These are phyloP conservation scores for Hyperoplus lanceolatus DNA, from an alignment of 2,797 vertebrate species.

Conservation along the genomic window DNA sequence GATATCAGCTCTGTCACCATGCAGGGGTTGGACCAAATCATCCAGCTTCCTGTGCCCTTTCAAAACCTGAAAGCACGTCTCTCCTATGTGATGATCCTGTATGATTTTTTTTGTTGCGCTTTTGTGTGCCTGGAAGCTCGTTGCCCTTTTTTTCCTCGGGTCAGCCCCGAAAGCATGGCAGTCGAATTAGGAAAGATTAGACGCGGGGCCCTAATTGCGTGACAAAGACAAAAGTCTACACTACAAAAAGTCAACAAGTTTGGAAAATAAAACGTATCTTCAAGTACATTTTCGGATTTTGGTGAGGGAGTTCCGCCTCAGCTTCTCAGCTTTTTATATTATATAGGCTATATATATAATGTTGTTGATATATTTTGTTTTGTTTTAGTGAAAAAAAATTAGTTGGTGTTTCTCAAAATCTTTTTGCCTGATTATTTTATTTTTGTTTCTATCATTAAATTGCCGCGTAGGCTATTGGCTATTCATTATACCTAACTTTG, in stretches of 20 bases:
- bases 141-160: slow-evolving; percentile 44
- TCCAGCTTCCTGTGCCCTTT: slow-evolving; percentile 80
- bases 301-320: neutral
- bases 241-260: slow-evolving; percentile 47
- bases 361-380: no score
- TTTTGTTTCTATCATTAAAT: neutral
- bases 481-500: slow-evolving; percentile 20
- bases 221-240: neutral
- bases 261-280: slow-evolving; percentile 1
- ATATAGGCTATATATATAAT: no score
- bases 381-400: neutral
- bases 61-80: slow-evolving; percentile 75
- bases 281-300: neutral
- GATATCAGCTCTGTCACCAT: slow-evolving; percentile 81
- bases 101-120: slow-evolving; percentile 70
- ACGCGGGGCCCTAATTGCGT: slow-evolving; percentile 46
- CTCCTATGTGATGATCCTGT: slow-evolving; percentile 77
- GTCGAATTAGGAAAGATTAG: slow-evolving; percentile 58
- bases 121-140: slow-evolving; percentile 63
- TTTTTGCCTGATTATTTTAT: neutral
- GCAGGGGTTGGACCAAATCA: slow-evolving; percentile 83
- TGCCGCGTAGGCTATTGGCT: neutral
- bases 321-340: neutral
- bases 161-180: slow-evolving; percentile 58
- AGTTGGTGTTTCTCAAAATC: neutral